These are phyloP conservation scores for Eulemur rufifrons DNA, from an alignment of 2,113 vertebrate species.

Conservation along the genomic window DNA sequence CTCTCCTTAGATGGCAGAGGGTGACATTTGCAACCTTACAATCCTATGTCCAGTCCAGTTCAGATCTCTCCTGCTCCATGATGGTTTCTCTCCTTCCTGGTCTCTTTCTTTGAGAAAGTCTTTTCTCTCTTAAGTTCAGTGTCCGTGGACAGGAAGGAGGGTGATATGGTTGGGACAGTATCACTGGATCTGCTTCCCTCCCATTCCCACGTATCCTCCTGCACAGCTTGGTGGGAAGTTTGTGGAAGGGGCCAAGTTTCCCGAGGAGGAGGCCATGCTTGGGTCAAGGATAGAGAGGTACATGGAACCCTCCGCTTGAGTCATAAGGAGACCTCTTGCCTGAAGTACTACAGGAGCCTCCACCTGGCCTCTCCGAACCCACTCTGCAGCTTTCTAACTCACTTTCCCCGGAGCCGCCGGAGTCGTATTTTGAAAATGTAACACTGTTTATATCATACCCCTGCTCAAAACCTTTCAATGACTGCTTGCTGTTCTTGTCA, in stretches of 20 bases:
- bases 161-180: not conserved
- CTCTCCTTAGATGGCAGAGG: not conserved
- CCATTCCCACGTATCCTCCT: not conserved
- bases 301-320: no score
- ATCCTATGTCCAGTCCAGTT: not conserved
- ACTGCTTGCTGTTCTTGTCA: not conserved
- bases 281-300: no score
- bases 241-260: not conserved
- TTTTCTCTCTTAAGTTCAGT: not conserved
- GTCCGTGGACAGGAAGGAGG: not conserved
- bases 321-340: not conserved
- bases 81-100: not conserved
- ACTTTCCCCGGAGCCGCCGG: not conserved
- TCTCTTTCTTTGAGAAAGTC: not conserved
- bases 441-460: not conserved
- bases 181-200: not conserved
- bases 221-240: not conserved
- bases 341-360: not conserved
- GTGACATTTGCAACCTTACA: not conserved
- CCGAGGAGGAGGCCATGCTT: not conserved
- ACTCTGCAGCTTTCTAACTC: not conserved
- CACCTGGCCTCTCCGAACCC: not conserved
- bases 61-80: not conserved
- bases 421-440: not conserved
- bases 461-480: not conserved